Evolutionary conservation across 2,888 invertebrate species (phyloP).

Genomic region (Drosophila lacicola): DNA sequence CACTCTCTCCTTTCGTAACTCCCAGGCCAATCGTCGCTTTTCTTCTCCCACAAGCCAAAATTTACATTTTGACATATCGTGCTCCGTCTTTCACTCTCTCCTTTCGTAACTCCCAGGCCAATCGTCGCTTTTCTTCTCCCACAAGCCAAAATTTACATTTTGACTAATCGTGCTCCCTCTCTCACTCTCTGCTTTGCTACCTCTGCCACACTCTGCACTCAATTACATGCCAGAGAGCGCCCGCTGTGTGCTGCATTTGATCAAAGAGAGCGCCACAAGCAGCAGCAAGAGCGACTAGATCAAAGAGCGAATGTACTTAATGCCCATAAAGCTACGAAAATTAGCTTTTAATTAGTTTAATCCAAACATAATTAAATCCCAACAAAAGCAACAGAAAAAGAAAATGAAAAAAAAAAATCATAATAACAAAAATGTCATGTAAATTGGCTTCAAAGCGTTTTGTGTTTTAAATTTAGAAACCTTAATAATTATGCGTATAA

Average conservation of each 20-base stretch:
- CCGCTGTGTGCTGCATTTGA: not conserved
- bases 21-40: no score
- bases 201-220: not conserved
- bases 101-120: no score
- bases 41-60: no score
- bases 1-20: no score
- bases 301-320: not conserved
- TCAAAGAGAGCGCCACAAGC: not conserved
- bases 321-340: not conserved
- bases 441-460: conserved; percentile 24
- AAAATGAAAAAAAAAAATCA: not conserved
- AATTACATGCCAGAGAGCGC: not conserved
- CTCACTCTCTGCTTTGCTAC: not conserved
- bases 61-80: no score
- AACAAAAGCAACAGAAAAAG: not conserved
- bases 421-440: conserved; percentile 12
- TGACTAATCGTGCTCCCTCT: no score
- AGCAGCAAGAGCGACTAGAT: not conserved
- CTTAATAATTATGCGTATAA: conserved; percentile 35
- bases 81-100: no score
- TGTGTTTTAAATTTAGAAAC: conserved; percentile 24
- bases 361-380: conserved; percentile 5
- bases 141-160: no score
- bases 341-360: conserved; percentile 7
- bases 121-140: no score